These are phyloP conservation scores for Coranthus polyacanthus DNA, from an alignment of 2,797 vertebrate genomes.

Conservation along the genomic window DNA sequence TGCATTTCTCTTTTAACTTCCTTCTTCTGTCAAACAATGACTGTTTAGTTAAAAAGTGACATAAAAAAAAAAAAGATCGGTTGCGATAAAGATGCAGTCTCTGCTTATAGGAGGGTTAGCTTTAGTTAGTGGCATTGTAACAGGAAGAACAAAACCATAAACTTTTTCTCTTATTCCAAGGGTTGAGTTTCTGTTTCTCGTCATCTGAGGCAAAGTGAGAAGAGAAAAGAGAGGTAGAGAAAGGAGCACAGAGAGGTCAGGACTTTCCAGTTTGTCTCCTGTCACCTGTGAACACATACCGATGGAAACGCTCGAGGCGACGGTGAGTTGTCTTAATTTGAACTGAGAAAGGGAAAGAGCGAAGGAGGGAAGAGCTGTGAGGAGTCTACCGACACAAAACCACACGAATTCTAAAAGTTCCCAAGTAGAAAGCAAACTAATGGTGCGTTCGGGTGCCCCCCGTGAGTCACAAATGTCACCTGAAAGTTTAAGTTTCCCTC, in stretches of 20 bases:
- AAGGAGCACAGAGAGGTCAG: slow-evolving; percentile 41
- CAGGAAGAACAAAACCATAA: slow-evolving; percentile 4
- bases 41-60: slow-evolving; percentile 19
- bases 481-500: background rate
- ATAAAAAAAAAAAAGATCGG: slow-evolving; percentile 40
- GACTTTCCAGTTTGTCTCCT: slow-evolving; percentile 57
- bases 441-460: background rate
- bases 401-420: background rate
- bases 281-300: slow-evolving; percentile 49
- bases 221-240: background rate
- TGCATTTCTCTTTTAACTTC: slow-evolving; percentile 41
- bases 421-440: background rate
- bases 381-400: background rate
- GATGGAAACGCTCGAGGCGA: slow-evolving; percentile 15
- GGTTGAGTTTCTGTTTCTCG: slow-evolving; percentile 57
- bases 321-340: background rate
- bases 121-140: slow-evolving; percentile 31
- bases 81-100: slow-evolving; percentile 30
- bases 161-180: slow-evolving; percentile 1
- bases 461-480: background rate
- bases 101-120: slow-evolving; percentile 2
- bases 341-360: background rate
- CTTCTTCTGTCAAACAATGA: slow-evolving; percentile 52
- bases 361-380: slow-evolving; percentile 4
- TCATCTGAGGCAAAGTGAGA: background rate